Conservation (phyloP, 2,888 invertebrate genomes). For the Pilophorus perplexus region DNA sequence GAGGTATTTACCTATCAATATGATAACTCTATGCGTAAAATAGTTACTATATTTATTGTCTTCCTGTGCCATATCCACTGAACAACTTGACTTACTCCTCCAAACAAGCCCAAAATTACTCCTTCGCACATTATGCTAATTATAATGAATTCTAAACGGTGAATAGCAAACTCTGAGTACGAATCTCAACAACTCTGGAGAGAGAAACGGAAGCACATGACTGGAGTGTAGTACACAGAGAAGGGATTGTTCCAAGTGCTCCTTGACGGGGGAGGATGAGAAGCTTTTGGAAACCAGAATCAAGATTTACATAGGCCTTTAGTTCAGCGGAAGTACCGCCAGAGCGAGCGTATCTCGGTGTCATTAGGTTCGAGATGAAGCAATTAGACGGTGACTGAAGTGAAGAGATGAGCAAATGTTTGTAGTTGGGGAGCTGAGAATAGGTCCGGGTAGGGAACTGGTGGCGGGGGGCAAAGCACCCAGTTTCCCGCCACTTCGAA, state of each 20-base stretch:
- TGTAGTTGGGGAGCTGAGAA: constrained; percentile 38
- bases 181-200: no score
- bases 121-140: no score
- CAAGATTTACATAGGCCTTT: constrained; percentile 14
- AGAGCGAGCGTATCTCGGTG: constrained; percentile 30
- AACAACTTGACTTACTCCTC: no score
- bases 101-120: no score
- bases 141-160: no score
- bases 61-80: no score
- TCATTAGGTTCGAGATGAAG: constrained; percentile 40
- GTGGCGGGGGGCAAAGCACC: neutral
- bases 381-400: constrained; percentile 26
- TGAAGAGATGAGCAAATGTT: constrained; percentile 41
- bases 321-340: constrained; percentile 12
- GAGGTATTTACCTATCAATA: no score
- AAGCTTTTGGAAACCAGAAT: neutral
- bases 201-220: constrained; percentile 6
- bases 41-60: no score
- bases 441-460: neutral
- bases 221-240: constrained; percentile 3
- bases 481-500: no score
- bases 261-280: neutral
- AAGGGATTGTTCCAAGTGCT: constrained; percentile 9
- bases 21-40: no score
- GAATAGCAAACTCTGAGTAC: no score